phyloP scores from a whole-genome alignment of 2,888 invertebrate species.

The Hypsopygia costalis region DNA sequence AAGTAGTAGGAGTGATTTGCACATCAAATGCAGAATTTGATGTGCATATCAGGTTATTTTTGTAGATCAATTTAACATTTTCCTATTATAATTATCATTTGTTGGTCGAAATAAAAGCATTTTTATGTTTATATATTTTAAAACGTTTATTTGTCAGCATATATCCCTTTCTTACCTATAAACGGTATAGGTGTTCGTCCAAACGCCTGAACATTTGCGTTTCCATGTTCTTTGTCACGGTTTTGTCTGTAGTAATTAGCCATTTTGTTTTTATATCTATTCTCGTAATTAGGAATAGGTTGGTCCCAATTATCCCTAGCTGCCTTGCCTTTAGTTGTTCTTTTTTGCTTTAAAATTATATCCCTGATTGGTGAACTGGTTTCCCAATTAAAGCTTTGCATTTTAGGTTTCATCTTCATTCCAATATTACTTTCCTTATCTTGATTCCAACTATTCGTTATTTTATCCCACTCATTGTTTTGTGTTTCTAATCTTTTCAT shows the following conservation, averaged over 20 bases:
- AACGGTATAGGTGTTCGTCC: slow-evolving; percentile 5
- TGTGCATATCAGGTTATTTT: too few species aligned
- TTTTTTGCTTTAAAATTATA: too few species aligned
- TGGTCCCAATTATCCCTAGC: not conserved
- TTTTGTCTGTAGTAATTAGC: not conserved
- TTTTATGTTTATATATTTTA: too few species aligned
- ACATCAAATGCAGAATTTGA: too few species aligned
- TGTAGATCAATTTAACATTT: too few species aligned
- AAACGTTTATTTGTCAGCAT: not conserved
- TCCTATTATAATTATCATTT: too few species aligned
- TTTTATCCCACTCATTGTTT: too few species aligned
- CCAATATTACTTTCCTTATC: not conserved
- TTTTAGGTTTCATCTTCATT: not conserved
- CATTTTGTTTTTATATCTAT: not conserved
- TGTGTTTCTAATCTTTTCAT: not conserved
- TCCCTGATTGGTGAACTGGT: too few species aligned
- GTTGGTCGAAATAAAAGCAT: too few species aligned
- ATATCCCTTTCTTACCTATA: not conserved
- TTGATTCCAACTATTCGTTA: not conserved
- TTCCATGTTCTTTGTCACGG: not conserved
- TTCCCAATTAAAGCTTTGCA: too few species aligned
- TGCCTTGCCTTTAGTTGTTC: not conserved
- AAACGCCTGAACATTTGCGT: not conserved
- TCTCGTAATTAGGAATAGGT: not conserved
- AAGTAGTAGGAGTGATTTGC: too few species aligned